Evolutionary conservation across 2,113 vertebrate genomes (phyloP), one percentile per base, ranked within the genome.

Genomic region (Phainopepla nitens): DNA sequence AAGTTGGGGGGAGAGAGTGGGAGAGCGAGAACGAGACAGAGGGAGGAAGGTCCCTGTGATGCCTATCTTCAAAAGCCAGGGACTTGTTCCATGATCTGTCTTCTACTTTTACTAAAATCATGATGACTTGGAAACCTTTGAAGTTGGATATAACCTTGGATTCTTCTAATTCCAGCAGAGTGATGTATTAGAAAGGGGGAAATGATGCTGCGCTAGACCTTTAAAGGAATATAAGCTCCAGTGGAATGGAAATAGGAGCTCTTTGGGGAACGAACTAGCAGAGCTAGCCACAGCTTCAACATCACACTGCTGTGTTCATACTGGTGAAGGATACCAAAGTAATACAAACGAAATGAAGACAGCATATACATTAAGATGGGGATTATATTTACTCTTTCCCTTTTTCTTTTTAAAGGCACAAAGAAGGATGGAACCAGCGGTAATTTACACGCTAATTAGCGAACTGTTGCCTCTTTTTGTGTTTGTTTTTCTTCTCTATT

Each of bases 131-230:
- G 97, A 97, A 98, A 96, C 95, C 96, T 98, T 97, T 98, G 97
- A 98, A 98, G 97, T 96, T 97, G 98, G 97, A 98, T 98, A 98
- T 97, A 98, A 98, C 97, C 97, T 97, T 97, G 98, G 97, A 98
- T 97, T 97, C 97, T 94, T 97, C 97, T 97, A 96, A 97, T 97
- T 97, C 97, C 96, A 97, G 97, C 98, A 96, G 97, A 97, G 96
- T 91, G 89, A 97, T 94, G 87, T 96, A 95, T 98, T 97, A 96
- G 97, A 96, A 96, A 91, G 95, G 86, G 96, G 93, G 94, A 97
- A 96, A 96, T 90, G 94, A 96, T 98, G 93, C 97, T 93, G 96
- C 89, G 82, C 96, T 97, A 97, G 97, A 97, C 95, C 96, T 97
- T 98, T 97, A 97, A 98, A 98, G 97, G 97, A 98, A 98, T 97